Conservation (phyloP, 2,113 vertebrate genomes). For the Pardalotus punctatus region DNA sequence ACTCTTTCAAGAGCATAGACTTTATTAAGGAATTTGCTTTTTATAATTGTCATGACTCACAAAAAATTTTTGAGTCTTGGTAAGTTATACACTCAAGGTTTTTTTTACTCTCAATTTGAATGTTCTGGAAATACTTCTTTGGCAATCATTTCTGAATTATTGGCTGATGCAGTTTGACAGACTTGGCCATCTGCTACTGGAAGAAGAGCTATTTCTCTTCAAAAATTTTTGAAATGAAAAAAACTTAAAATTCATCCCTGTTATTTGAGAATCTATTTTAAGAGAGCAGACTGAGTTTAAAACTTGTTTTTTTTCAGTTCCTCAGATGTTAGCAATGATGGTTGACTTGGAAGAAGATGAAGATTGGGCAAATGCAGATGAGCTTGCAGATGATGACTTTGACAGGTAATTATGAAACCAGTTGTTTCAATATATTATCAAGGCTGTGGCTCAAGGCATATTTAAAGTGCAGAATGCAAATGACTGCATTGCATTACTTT, state of each 20-base stretch:
- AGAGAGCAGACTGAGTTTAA: not conserved
- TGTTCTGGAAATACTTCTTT: not conserved
- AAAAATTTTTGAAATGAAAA: not conserved
- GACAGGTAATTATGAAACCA: constrained; percentile 82
- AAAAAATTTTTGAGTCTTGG: not conserved
- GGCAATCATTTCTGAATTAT: not conserved
- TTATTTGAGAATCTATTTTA: not conserved
- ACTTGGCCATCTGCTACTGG: not conserved
- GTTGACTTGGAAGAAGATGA: constrained; percentile 98
- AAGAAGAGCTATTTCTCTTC: not conserved
- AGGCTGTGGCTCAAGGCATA: not conserved
- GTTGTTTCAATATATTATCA: not conserved
- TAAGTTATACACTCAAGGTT: not conserved
- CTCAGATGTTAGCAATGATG: constrained; percentile 99
- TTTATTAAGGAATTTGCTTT: not conserved
- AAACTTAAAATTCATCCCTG: not conserved
- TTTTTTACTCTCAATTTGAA: not conserved
- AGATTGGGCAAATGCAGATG: constrained; percentile 95
- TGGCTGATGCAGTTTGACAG: not conserved
- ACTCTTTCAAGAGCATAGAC: not conserved
- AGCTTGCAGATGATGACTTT: constrained; percentile 95
- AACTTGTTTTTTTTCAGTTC: constrained; percentile 75
- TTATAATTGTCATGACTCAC: not conserved
- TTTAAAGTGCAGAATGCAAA: not conserved
- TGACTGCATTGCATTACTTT: not conserved